Conservation (phyloP, 2,888 invertebrate genomes). For the Exocentrus adspersus region DNA sequence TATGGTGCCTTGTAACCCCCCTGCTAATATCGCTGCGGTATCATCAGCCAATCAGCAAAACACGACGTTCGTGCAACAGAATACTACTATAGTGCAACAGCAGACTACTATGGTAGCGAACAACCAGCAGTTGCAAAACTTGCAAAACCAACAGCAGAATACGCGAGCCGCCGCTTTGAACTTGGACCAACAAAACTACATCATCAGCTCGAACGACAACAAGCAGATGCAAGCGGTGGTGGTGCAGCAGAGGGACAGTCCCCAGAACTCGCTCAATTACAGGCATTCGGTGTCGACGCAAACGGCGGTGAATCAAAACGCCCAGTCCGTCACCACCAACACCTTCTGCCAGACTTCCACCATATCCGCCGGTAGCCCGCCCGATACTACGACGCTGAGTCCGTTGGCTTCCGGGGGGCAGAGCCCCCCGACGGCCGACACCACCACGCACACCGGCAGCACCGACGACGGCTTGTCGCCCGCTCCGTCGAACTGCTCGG, state of each 20-base stretch:
- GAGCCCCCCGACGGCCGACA: constrained; percentile 63
- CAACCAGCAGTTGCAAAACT: constrained; percentile 67
- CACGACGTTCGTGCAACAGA: constrained; percentile 84
- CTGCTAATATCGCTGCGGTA: constrained; percentile 67
- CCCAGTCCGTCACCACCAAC: constrained; percentile 62
- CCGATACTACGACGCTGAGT: constrained; percentile 87
- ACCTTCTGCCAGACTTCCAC: constrained; percentile 63
- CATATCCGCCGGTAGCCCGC: constrained; percentile 72
- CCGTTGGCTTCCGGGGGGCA: constrained; percentile 72
- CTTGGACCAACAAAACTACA: constrained; percentile 71
- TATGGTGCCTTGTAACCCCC: constrained; percentile 75
- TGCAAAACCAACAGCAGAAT: constrained; percentile 42
- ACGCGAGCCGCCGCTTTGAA: constrained; percentile 62
- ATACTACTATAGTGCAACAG: constrained; percentile 85
- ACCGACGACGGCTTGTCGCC: constrained; percentile 63
- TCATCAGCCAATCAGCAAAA: constrained; percentile 69
- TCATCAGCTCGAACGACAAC: constrained; percentile 63
- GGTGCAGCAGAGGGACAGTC: constrained; percentile 48
- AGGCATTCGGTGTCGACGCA: constrained; percentile 81
- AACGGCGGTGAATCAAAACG: constrained; percentile 70
- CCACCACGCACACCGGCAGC: constrained; percentile 62
- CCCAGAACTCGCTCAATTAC: constrained; percentile 54
- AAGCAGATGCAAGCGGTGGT: constrained; percentile 55
- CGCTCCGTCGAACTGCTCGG: constrained; percentile 61
- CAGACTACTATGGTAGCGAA: constrained; percentile 82